These are phyloP conservation scores for Salvelinus fontinalis DNA, from an alignment of 2,113 vertebrate species.

Conservation along the genomic window DNA sequence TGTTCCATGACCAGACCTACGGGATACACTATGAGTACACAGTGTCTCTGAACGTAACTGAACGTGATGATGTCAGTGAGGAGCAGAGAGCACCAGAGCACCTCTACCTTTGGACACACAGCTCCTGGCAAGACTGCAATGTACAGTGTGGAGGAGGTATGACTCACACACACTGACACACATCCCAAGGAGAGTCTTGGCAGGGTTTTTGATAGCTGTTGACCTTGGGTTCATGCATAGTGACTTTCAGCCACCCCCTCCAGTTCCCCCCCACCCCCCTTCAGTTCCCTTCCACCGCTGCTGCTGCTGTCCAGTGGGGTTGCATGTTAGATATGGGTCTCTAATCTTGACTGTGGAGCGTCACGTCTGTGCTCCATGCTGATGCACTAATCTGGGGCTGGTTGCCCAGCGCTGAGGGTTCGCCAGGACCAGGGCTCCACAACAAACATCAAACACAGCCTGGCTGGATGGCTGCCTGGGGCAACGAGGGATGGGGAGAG, in stretches of 20 bases:
- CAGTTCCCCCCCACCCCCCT: too few relatives aligned
- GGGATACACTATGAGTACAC: slow-evolving; percentile 98
- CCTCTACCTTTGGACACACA: slow-evolving; percentile 97
- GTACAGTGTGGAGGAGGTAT: slow-evolving; percentile 92
- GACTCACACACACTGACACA: slow-evolving; percentile 1
- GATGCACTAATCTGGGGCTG: slow-evolving; percentile 5
- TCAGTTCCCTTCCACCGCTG: background rate
- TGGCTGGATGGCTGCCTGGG: background rate
- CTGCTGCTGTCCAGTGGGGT: background rate
- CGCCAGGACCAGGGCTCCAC: slow-evolving; percentile 4
- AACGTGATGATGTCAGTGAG: slow-evolving; percentile 69
- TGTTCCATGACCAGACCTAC: slow-evolving; percentile 95
- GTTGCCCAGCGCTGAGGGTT: background rate
- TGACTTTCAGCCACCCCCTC: too few relatives aligned
- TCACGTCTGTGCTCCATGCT: slow-evolving; percentile 3
- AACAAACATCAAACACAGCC: slow-evolving; percentile 7
- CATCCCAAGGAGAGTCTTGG: background rate
- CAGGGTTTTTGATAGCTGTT: too few relatives aligned
- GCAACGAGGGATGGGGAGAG: background rate
- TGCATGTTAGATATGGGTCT: background rate
- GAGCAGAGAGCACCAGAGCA: slow-evolving; percentile 78
- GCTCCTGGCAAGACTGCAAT: slow-evolving; percentile 90
- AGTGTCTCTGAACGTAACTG: slow-evolving; percentile 84
- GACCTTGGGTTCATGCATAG: too few relatives aligned
- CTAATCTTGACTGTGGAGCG: background rate